A percentile compares a stretch with the other conserved stretches of the same genome.
These are phyloP conservation scores for Ceratina japonica DNA, from an alignment of 1,140 invertebrate species.

Conservation along the genomic window DNA sequence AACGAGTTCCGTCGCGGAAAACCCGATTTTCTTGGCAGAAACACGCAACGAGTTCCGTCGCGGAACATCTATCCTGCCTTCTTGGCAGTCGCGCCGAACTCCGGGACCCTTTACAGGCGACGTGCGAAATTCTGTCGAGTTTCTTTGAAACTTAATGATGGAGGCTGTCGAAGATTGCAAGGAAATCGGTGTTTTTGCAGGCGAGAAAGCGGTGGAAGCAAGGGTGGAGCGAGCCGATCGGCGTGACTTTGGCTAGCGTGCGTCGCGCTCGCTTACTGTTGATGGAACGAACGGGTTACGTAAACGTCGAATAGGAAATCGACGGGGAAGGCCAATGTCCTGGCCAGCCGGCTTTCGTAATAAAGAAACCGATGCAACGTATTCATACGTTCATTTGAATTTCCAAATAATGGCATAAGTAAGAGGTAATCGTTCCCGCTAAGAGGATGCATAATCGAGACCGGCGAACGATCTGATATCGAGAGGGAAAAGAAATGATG, in stretches of 20 bases:
- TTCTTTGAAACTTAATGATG: no score
- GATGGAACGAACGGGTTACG: slow-evolving; percentile 68
- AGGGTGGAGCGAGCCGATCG: slow-evolving; percentile 26
- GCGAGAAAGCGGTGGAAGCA: slow-evolving; percentile 32
- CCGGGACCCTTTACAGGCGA: background rate
- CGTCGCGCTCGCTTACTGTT: slow-evolving; percentile 55
- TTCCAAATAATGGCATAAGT: no score
- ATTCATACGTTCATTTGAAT: slow-evolving; percentile 13
- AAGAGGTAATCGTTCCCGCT: no score
- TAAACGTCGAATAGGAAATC: slow-evolving; percentile 68
- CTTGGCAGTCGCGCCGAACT: background rate
- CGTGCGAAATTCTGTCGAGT: no score
- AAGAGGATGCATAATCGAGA: no score
- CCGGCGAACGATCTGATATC: no score
- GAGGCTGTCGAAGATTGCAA: no score
- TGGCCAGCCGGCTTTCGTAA: slow-evolving; percentile 54
- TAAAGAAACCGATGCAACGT: slow-evolving; percentile 54
- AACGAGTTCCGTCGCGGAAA: background rate
- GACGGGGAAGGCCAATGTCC: slow-evolving; percentile 76
- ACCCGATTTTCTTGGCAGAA: background rate
- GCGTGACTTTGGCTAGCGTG: slow-evolving; percentile 58
- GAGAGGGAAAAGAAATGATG: background rate
- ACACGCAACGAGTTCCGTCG: background rate
- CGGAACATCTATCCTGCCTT: background rate
- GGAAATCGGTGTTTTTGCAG: background rate